Evolutionary conservation across 2,888 invertebrate species (phyloP).

Genomic region (Nomada goodeniana): DNA sequence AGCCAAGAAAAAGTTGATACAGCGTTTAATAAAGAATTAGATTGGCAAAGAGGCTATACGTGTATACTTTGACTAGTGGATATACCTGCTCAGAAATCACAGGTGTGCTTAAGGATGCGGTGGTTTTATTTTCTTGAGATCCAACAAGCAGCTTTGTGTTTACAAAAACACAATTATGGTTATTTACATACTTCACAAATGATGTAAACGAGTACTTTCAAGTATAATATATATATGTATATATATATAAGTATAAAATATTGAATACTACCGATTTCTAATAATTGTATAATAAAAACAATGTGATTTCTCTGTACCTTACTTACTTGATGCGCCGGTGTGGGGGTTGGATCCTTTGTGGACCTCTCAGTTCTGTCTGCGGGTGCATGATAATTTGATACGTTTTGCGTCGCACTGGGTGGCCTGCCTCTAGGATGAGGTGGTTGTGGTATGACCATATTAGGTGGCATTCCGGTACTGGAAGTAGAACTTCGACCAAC

Average conservation of each 20-base stretch:
- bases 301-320: slow-evolving; percentile 58
- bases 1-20: slow-evolving; percentile 32
- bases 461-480: slow-evolving; percentile 84
- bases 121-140: slow-evolving; percentile 84
- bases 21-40: slow-evolving; percentile 38
- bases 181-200: slow-evolving; percentile 64
- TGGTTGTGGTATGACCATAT: slow-evolving; percentile 85
- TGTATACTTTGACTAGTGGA: slow-evolving; percentile 65
- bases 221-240: slow-evolving; percentile 26
- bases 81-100: slow-evolving; percentile 85
- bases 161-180: slow-evolving; percentile 73
- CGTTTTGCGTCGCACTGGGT: slow-evolving; percentile 77
- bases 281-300: slow-evolving; percentile 13
- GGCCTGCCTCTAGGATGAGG: slow-evolving; percentile 84
- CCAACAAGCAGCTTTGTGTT: slow-evolving; percentile 83
- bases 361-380: slow-evolving; percentile 83
- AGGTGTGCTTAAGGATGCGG: slow-evolving; percentile 84
- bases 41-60: slow-evolving; percentile 47
- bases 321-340: slow-evolving; percentile 82
- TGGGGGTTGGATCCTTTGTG: slow-evolving; percentile 83
- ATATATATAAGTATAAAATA: slow-evolving; percentile 10
- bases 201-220: slow-evolving; percentile 41
- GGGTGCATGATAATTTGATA: slow-evolving; percentile 82
- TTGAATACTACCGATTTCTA: slow-evolving; percentile 14
- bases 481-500: slow-evolving; percentile 84